Evolutionary conservation across 2,797 vertebrate genomes (phyloP), one percentile per base, ranked within the genome.

Genomic region (Yasuhikotakia modesta): DNA sequence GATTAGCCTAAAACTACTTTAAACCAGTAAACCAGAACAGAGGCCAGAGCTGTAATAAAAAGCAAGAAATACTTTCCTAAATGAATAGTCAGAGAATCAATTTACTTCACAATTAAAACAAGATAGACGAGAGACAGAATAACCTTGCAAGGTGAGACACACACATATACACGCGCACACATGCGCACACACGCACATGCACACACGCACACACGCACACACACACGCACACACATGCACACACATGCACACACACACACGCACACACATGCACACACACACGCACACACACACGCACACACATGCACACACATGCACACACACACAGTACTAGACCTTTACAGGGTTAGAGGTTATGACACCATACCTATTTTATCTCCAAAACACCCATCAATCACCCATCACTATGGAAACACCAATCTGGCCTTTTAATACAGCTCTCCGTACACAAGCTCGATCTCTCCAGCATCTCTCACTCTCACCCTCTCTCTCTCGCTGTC

Each of bases 351-450:
- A 72, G 66, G 60, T 77, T 70, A 77, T 55, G 52, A 52, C n/a
- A 22, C 72, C 76, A 64, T 57, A 30, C 17, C 66, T 52, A 35
- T 82, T 55, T 61, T 67, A 70, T 35, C 46, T 67, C 69, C 50
- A 57, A 77, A 63, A 81, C 30, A 79, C 60, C 68, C 69, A 68
- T 65, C 78, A 81, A 77, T 73, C 72, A 73, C 10, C 35, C 2
- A 35, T 76, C 32, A 35, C 60, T 67, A 78, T 79, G 73, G 77
- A 55, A 82, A 60, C 76, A 70, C 63, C 73, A 61, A 69, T 53
- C 70, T 79, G 67, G 72, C 76, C 46, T 69, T 70, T 77, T 67
- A 77, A 46, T 52, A 68, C 11, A 70, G 69, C 57, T 63, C 52
- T 71, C 52, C 52, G 22, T n/a, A 73, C 39, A 82, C 52, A 65